Percentiles rank a stretch among this genome's conserved stretches.
Conservation (phyloP, 1,140 invertebrate genomes). For the Diorhabda elongata region DNA sequence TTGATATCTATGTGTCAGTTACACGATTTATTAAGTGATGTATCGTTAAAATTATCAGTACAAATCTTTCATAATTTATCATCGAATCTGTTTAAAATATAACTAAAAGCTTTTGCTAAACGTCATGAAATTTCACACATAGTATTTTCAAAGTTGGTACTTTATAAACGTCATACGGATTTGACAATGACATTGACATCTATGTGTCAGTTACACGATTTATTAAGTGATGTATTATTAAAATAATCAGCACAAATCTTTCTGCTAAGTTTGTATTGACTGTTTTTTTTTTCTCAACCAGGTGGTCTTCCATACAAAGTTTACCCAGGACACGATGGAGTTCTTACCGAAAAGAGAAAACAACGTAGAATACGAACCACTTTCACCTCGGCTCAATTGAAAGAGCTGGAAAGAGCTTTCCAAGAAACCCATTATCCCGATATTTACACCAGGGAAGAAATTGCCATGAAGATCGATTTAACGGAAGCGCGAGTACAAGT, state of each 20-base stretch:
- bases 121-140: too few species aligned
- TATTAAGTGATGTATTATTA: too few species aligned
- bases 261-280: background rate
- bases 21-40: too few species aligned
- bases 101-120: too few species aligned
- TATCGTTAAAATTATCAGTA: too few species aligned
- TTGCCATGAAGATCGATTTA: constrained; percentile 96
- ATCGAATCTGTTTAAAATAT: too few species aligned
- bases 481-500: constrained; percentile 98
- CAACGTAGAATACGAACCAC: constrained; percentile 92
- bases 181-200: too few species aligned
- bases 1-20: too few species aligned
- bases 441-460: constrained; percentile 98
- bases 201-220: too few species aligned
- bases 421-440: constrained; percentile 98
- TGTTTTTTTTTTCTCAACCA: constrained; percentile 42
- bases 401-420: constrained; percentile 94
- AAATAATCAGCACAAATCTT: background rate
- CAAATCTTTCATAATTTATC: too few species aligned
- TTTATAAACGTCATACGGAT: too few species aligned
- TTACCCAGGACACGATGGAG: constrained; percentile 77
- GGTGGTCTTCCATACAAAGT: constrained; percentile 84
- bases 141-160: too few species aligned
- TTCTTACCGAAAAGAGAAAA: constrained; percentile 84
- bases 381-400: constrained; percentile 93